phyloP scores from a whole-genome alignment of 92 coral and sea anemone genomes.

The Metridium senile region DNA sequence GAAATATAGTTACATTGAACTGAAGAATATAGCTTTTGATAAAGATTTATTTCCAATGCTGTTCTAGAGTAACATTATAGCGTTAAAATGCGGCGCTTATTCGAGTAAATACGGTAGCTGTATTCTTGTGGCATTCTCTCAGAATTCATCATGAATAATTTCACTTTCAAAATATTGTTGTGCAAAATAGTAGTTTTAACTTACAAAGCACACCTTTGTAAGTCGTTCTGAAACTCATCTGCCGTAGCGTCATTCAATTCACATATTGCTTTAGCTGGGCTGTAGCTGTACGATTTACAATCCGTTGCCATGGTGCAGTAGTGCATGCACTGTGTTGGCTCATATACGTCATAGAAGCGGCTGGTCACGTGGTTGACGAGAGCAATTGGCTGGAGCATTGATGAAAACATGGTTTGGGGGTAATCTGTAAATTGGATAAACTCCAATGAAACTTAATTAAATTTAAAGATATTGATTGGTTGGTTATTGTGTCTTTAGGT shows the following conservation, averaged over 20 bases:
- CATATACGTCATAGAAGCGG: not conserved
- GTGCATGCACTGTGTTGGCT: not conserved
- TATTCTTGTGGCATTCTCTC: not conserved
- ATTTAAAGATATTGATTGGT: too few relatives aligned
- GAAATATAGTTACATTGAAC: too few relatives aligned
- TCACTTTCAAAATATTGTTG: not conserved
- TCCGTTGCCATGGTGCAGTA: not conserved
- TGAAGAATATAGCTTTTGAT: too few relatives aligned
- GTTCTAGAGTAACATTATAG: too few relatives aligned
- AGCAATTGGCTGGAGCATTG: not conserved
- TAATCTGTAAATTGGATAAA: not conserved
- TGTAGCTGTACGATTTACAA: not conserved
- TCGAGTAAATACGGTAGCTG: too few relatives aligned
- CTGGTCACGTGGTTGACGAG: not conserved
- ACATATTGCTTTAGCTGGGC: not conserved
- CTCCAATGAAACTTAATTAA: too few relatives aligned
- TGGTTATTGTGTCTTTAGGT: too few relatives aligned
- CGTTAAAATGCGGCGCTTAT: too few relatives aligned
- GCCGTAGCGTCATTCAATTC: constrained; percentile 8
- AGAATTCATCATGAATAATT: not conserved
- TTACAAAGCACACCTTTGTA: not conserved
- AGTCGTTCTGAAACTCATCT: not conserved
- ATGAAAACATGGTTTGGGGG: not conserved
- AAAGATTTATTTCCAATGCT: too few relatives aligned
- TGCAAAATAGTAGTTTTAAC: not conserved